A percentile compares a stretch with the other conserved stretches of the same genome.
Conservation (phyloP, 2,888 invertebrate species). For the Scrobipalpa atriplicella region DNA sequence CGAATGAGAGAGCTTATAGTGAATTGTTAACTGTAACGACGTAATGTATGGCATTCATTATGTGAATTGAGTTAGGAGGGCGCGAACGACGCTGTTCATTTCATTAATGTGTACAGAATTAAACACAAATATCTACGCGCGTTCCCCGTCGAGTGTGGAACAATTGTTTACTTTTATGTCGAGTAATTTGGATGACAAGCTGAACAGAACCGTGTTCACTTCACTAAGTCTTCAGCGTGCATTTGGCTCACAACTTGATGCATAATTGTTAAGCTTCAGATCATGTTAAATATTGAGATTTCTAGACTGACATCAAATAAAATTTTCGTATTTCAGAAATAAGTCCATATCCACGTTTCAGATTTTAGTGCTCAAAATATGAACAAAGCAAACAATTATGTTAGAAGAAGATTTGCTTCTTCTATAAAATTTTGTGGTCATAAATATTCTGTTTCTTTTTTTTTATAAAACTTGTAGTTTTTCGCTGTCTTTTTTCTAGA, state of each 20-base stretch:
- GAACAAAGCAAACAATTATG: too few species aligned
- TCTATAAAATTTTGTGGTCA: too few species aligned
- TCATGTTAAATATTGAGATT: too few species aligned
- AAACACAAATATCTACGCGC: slow-evolving; percentile 61
- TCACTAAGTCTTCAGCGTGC: neutral
- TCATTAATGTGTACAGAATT: slow-evolving; percentile 74
- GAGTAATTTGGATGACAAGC: slow-evolving; percentile 28
- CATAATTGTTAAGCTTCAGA: neutral
- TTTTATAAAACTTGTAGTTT: too few species aligned
- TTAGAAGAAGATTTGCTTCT: too few species aligned
- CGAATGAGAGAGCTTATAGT: slow-evolving; percentile 60
- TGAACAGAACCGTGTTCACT: too few species aligned
- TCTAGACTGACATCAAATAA: too few species aligned
- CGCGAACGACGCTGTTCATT: slow-evolving; percentile 71
- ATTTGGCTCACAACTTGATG: neutral
- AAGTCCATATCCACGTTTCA: too few species aligned
- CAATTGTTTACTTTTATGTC: slow-evolving; percentile 32
- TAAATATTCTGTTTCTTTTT: too few species aligned
- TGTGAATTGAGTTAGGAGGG: slow-evolving; percentile 75
- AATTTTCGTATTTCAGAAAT: too few species aligned
- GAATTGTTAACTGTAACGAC: slow-evolving; percentile 70
- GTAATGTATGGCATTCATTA: slow-evolving; percentile 81
- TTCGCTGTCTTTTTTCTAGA: too few species aligned
- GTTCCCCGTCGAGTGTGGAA: neutral
- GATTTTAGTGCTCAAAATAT: too few species aligned